Base-by-base conservation (phyloP, 2,888 invertebrate species). In the Erannis defoliaria region DNA sequence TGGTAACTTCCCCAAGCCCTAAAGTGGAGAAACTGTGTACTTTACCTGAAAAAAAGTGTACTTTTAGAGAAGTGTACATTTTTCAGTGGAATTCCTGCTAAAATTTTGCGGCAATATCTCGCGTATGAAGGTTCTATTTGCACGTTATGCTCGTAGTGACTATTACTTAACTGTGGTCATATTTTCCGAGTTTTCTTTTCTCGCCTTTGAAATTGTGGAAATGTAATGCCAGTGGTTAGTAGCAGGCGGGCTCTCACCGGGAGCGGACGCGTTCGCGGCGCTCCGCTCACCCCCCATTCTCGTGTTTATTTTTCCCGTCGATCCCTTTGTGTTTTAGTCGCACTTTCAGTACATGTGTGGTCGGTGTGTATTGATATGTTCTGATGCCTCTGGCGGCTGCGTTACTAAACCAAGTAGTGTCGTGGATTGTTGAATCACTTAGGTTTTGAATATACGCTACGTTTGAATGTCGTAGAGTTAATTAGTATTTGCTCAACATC, bases 181-280 rank as follows among this genome's bases (percentile, higher is more conserved):
- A 46, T 46, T 46, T 33, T 46, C 31, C 31, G 16, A 46, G 46
- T 46, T 46, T 46, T 45, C 45, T 63, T 59, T 58, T 53, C 50
- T 51, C 46, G 51, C 42, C 50, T 51, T 64, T 46, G 46, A 46
- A 31, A 31, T 46, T 46, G 46, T 46, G 29, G 31, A 31, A 46
- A 31, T 31, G 6, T 46, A 29, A 29, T 12, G 18, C 31, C 31
- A 31, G 21, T 16, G 26, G 42, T 42, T 62, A 71, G 72, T 72
- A 71, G 80, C 69, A 71, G 73, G 68, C 77, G 72, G 77, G 75
- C 80, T 76, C 72, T 57, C 64, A 68, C 68, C 72, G 77, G 74
- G 78, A 65, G 71, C 75, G 81, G 76, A 70, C 78, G 81, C 73
- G 62, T 49, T 58, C 35, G 35, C 29, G 40, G 31, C 66, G 62